phyloP scores from a whole-genome alignment of 1,140 invertebrate genomes.

The silkworm (Bombyx mori) region DNA sequence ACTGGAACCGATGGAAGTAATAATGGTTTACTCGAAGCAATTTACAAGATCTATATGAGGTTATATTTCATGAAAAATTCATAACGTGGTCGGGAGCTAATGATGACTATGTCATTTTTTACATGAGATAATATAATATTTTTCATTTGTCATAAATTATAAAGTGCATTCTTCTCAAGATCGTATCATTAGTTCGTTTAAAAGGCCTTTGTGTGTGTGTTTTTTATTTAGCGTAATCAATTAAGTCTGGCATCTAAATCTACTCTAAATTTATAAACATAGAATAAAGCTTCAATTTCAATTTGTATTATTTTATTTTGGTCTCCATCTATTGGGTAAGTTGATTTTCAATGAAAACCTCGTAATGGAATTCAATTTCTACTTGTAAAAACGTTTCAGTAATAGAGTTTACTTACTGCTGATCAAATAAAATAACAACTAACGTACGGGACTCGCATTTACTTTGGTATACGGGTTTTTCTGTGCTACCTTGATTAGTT shows the following conservation, averaged over 20 bases:
- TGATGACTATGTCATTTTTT: conserved; percentile 62
- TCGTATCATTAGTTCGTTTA: too few relatives aligned
- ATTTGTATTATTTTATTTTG: conserved; percentile 23
- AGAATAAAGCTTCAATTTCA: too few relatives aligned
- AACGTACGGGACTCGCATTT: conserved; percentile 22
- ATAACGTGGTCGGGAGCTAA: conserved; percentile 53
- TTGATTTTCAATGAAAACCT: conserved; percentile 46
- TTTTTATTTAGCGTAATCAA: too few relatives aligned
- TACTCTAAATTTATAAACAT: too few relatives aligned
- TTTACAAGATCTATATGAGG: conserved; percentile 40
- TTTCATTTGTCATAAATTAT: conserved; percentile 60
- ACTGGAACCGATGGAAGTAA: conserved; percentile 41
- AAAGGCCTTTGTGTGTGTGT: too few relatives aligned
- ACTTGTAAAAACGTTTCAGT: conserved; percentile 60
- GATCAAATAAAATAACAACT: conserved; percentile 60
- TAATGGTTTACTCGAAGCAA: conserved; percentile 37
- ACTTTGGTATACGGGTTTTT: not conserved
- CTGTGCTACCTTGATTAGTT: too few relatives aligned
- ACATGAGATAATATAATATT: conserved; percentile 53
- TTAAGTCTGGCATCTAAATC: too few relatives aligned
- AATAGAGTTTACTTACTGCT: conserved; percentile 61
- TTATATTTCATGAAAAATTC: conserved; percentile 69
- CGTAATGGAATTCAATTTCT: conserved; percentile 60
- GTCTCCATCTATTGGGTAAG: conserved; percentile 45
- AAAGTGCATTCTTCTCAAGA: conserved; percentile 5